Evolutionary conservation across 2,888 invertebrate genomes (phyloP), one percentile per base, ranked within the genome.

Genomic region (Neoscelio sp.): DNA sequence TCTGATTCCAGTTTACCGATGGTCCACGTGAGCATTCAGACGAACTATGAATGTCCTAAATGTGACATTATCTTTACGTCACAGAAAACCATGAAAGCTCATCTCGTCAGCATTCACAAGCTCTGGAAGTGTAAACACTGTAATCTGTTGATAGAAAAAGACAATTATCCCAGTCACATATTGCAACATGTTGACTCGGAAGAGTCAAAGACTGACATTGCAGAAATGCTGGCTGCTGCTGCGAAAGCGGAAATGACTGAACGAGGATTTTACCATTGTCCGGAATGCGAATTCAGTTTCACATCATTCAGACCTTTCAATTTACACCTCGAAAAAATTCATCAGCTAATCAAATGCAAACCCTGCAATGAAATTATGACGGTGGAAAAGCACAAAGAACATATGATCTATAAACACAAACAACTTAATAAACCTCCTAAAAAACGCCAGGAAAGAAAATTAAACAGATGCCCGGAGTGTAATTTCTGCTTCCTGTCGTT

Each of bases 381-480:
- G 0, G 1, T 20, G 0, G 17, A 48, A 13, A 8, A 64, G 4
- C 1, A 48, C 23, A 4, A 54, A 2, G 7, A 64, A 7, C 73
- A 73, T 20, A 15, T 30, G 17, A 12, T 10, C 0, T 64, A 46
- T 0, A 1, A n/a, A 0, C 73, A 73, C 10, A n/a, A n/a, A n/a
- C n/a, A n/a, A n/a, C n/a, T n/a, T n/a, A n/a, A n/a, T n/a, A n/a
- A n/a, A n/a, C n/a, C n/a, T n/a, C n/a, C n/a, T n/a, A n/a, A n/a
- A n/a, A n/a, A n/a, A n/a, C n/a, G n/a, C n/a, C n/a, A n/a, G n/a
- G 50, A 44, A 6, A 8, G 56, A 3, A 1, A 10, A 2, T 8
- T 64, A 10, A 10, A 64, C 8, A 64, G 46, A 7, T 73, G 73
- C 40, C 73, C 48, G 2, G 18, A 48, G 2, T 73, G 73, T 17